phyloP scores from a whole-genome alignment of 2,113 vertebrate species.

The Holacanthus passer region DNA sequence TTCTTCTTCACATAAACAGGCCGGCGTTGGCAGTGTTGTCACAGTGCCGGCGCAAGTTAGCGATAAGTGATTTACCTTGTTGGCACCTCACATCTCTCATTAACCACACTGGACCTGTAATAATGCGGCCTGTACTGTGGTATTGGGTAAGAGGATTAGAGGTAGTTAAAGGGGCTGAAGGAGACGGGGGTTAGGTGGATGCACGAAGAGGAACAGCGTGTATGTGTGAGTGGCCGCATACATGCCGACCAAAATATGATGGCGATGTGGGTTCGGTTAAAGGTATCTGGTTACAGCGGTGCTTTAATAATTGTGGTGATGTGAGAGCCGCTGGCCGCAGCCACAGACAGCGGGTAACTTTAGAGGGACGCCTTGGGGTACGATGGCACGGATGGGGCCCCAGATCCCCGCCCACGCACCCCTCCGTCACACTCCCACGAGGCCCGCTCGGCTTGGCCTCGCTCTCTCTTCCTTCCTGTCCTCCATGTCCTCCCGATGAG shows the following conservation, averaged over 20 bases:
- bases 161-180: slow-evolving; percentile 16
- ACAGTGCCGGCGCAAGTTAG: slow-evolving; percentile 33
- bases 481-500: slow-evolving; percentile 34
- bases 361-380: slow-evolving; percentile 57
- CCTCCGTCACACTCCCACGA: slow-evolving; percentile 10
- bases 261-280: slow-evolving; percentile 47
- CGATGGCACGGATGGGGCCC: slow-evolving; percentile 42
- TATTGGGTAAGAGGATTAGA: neutral
- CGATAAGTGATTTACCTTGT: slow-evolving; percentile 65
- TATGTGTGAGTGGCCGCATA: neutral
- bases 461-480: slow-evolving; percentile 21
- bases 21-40: slow-evolving; percentile 41
- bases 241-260: slow-evolving; percentile 41
- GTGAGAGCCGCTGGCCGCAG: slow-evolving; percentile 49
- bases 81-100: slow-evolving; percentile 60
- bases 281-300: slow-evolving; percentile 50
- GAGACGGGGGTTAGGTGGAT: slow-evolving; percentile 6
- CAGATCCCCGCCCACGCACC: slow-evolving; percentile 14
- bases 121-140: slow-evolving; percentile 18
- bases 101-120: slow-evolving; percentile 47
- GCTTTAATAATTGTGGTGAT: slow-evolving; percentile 57
- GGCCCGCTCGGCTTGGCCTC: slow-evolving; percentile 4
- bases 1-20: slow-evolving; percentile 8
- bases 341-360: slow-evolving; percentile 68
- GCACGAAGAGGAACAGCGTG: neutral